Base-by-base conservation (phyloP, 2,888 invertebrate genomes). In the Drosophila longiperda region DNA sequence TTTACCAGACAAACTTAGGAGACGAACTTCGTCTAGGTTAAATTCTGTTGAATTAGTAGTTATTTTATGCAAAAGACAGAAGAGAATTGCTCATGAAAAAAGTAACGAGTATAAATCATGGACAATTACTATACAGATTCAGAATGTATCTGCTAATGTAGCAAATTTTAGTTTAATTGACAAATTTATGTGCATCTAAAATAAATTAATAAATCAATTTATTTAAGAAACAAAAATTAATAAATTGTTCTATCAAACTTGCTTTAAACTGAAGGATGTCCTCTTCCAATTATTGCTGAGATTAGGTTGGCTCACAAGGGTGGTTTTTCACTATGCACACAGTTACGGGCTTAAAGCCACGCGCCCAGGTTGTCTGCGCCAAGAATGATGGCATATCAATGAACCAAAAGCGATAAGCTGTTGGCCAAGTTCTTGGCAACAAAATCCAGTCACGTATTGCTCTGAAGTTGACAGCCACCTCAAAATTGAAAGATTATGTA, bases 401-500 rank as follows among this genome's bases (percentile, higher is more conserved):
- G 59, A 69, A 57, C 66, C 59, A 11, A 5, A 50, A 29, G 20
- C 42, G 26, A 38, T 29, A 15, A 42, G 60, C 66, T 38, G 32
- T 40, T 60, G 36, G 32, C 40, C 23, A 75, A 75, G 58, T 61
- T 83, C 75, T 59, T 11, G 15, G 54, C 50, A 45, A 40, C 17
- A 38, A 69, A 70, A 75, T 74, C 75, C 64, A 17, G 75, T 71
- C 81, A 67, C 80, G 81, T 76, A 23, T 17, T 32, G 17, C 55
- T 42, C 55, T 67, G 49, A 66, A 66, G 50, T 48, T 70, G 70
- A 67, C 69, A 64, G 76, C 34, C 40, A 66, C 29, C 75, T n/a
- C 50, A 12, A 71, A 82, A 80, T 73, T 80, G 78, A 82, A 78
- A 78, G 52, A 73, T 75, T 69, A 80, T 71, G 53, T 58, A 61